A percentile compares a stretch with the other conserved stretches of the same genome.
These are phyloP conservation scores for Poeciliopsis prolifica DNA, from an alignment of 2,113 vertebrate species.

Conservation along the genomic window DNA sequence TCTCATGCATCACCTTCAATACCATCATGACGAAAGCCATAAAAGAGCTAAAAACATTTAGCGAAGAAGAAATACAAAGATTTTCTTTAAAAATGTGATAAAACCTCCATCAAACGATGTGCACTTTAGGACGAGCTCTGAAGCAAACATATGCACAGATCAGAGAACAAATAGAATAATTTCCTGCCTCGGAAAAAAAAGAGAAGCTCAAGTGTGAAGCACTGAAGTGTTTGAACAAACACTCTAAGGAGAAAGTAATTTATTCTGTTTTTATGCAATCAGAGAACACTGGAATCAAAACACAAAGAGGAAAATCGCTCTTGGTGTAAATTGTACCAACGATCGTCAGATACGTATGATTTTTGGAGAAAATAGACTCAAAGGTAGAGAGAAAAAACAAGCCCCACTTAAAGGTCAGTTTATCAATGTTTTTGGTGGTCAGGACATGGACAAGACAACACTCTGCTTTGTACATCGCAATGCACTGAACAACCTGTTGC, in stretches of 20 bases:
- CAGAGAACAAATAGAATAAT: neutral
- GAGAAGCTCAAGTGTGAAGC: constrained; percentile 1
- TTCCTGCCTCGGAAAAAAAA: neutral
- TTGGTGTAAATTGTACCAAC: neutral
- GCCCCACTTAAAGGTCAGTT: neutral
- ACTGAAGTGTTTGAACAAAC: constrained; percentile 9
- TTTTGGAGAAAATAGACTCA: neutral
- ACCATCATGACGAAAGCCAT: too few relatives aligned
- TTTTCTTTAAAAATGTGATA: neutral
- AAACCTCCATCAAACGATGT: neutral
- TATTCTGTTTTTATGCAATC: neutral
- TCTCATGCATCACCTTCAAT: too few relatives aligned
- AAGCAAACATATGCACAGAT: neutral
- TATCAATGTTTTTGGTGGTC: neutral
- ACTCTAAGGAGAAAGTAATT: constrained; percentile 7
- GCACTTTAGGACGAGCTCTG: neutral
- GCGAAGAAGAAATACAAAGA: neutral
- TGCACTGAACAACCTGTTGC: constrained; percentile 31
- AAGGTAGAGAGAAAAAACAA: neutral
- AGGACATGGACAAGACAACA: neutral
- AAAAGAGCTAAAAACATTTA: neutral
- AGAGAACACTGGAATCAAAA: constrained; percentile 5
- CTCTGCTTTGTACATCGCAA: constrained; percentile 12
- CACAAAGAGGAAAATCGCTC: constrained; percentile 2
- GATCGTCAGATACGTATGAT: neutral